A percentile compares a stretch with the other conserved stretches of the same genome.
phyloP scores from a whole-genome alignment of 37 sponge, comb jelly and placozoan genomes.

The Agelas oroides region DNA sequence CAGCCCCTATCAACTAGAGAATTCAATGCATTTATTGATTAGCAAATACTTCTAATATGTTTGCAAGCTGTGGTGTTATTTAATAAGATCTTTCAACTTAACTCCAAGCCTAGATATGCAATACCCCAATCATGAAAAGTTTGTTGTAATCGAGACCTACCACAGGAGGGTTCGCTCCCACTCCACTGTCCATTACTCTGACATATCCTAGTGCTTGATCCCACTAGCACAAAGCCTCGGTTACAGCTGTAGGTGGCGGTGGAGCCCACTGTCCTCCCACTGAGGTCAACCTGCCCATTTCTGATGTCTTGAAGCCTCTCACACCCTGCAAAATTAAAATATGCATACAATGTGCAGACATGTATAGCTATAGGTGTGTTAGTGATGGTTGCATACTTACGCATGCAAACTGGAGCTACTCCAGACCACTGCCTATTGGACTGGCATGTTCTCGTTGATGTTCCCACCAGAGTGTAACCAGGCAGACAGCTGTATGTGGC shows the following conservation, averaged over 20 bases:
- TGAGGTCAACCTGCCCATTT: constrained; percentile 33
- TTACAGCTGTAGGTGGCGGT: constrained; percentile 43
- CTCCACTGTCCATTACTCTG: constrained; percentile 37
- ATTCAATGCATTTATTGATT: no score
- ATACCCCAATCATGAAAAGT: no score
- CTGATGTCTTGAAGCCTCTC: no score
- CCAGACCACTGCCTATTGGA: constrained; percentile 49
- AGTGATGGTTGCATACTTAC: no score
- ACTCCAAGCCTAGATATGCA: no score
- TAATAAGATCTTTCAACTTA: no score
- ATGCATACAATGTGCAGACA: constrained; percentile 38
- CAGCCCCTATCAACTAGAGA: no score
- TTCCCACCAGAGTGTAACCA: constrained; percentile 49
- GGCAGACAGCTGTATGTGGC: constrained; percentile 56
- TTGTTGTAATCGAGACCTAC: no score
- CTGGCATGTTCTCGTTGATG: constrained; percentile 20
- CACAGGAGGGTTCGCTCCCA: constrained; percentile 42
- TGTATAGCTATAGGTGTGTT: no score
- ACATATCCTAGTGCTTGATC: constrained; percentile 40
- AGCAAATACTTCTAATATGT: background rate
- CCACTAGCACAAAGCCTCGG: constrained; percentile 32
- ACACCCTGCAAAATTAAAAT: no score
- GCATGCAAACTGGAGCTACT: constrained; percentile 25
- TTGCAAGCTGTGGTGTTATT: no score
- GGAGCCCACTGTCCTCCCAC: constrained; percentile 21